Evolutionary conservation across 2,113 vertebrate species (phyloP), one percentile per base, ranked within the genome.

Genomic region (Carollia perspicillata): DNA sequence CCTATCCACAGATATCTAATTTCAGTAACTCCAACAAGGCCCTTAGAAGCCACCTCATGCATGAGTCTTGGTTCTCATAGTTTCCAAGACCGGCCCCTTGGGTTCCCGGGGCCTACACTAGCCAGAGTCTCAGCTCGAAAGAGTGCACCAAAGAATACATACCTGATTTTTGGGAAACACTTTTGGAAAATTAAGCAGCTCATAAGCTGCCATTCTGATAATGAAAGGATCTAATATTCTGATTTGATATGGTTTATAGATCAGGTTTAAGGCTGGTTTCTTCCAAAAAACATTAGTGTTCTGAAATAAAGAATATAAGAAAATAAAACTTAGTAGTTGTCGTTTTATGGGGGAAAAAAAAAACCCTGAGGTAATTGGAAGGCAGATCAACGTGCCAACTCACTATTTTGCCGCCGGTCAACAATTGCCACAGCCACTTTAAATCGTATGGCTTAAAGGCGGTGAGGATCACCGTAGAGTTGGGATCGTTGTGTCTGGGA

Each of bases 201-300:
- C 98, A 68, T 98, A 97, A 93, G 99, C 98, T 4, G 98, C 97
- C 95, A 92, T 98, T 94, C 98, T 98, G 58, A 97, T 98, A 93
- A 99, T 98, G 79, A 97, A 97, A 74, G 99, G 99, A 96, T 99
- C 98, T 80, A 99, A 97, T 97, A 99, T 97, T 97, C 99, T 98
- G 90, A 99, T 98, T 97, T 99, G 98, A 93, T 97, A 96, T 13
- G 97, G 96, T 87, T 98, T 98, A 89, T 99, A 99, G 89, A 99
- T 98, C 91, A 99, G 93, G 23, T 98, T 98, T 97, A 98, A 97
- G 71, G 99, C 98, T 0, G 99, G 98, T 96, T 98, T 98, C 97
- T 98, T 99, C 99, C 99, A 99, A 96, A 99, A 99, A 40, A 98
- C 98, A 65, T 97, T 96, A 13, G 94, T 97, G 2, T 93, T 98